phyloP scores from a whole-genome alignment of 2,888 invertebrate species.

The Cerceris ruficornis region DNA sequence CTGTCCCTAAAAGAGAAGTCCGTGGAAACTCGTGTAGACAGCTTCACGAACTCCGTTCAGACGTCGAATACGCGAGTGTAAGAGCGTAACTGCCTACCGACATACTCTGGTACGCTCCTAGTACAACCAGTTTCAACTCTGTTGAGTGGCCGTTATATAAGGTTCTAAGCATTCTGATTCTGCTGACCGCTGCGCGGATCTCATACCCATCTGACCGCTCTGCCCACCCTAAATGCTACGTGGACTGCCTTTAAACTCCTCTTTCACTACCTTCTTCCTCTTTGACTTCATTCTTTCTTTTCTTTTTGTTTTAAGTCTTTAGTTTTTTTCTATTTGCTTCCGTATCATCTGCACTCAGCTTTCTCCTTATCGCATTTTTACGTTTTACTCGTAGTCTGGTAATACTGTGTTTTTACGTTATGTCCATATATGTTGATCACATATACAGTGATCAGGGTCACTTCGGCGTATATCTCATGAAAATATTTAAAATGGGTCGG shows the following conservation, averaged over 20 bases:
- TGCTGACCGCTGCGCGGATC: conserved; percentile 78
- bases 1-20: conserved; percentile 48
- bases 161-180: conserved; percentile 79
- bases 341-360: background rate
- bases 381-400: background rate
- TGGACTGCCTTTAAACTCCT: conserved; percentile 78
- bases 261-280: conserved; percentile 53
- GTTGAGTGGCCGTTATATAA: conserved; percentile 79
- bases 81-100: conserved; percentile 47
- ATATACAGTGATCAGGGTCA: too few species aligned
- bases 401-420: background rate
- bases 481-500: too few species aligned
- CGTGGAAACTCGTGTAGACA: conserved; percentile 64
- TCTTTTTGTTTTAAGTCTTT: conserved; percentile 19
- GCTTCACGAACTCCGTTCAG: conserved; percentile 51
- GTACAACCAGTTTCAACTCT: conserved; percentile 67
- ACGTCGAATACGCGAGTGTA: conserved; percentile 32
- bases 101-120: conserved; percentile 33
- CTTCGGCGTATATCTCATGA: too few species aligned
- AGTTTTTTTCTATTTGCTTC: background rate
- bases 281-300: conserved; percentile 8
- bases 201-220: conserved; percentile 51
- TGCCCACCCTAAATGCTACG: conserved; percentile 71
- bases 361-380: background rate
- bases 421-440: too few species aligned